Base-by-base conservation (phyloP, 2,797 vertebrate species). In the Typhlichthys eigenmanni region DNA sequence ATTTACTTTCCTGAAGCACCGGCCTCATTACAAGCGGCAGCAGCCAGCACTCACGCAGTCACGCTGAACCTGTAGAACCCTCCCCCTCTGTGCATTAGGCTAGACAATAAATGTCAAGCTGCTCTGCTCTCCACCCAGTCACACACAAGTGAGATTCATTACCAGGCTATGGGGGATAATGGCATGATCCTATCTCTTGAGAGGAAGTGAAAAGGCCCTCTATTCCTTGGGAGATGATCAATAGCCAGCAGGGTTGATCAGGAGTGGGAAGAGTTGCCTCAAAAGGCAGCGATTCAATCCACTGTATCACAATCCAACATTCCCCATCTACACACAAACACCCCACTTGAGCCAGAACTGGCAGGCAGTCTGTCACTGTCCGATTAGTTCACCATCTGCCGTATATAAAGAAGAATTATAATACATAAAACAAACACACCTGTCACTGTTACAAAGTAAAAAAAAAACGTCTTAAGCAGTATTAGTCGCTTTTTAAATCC, bases 81-180 rank as follows among this genome's bases (percentile, higher is more conserved):
- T 86, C 75, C 78, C 79, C 85, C 72, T 56, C 78, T 70, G 70
- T 75, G 71, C 85, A 85, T 89, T 86, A 89, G 82, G 81, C 85
- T 80, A 79, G 87, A 88, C 86, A 90, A 88, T 91, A 91, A 91
- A 92, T 91, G 88, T 90, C 91, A 92, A 89, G 86, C 79, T 79
- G 78, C 78, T 77, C 77, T 47, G 71, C 71, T 83, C 85, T 71
- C 83, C 82, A 83, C 65, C 79, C 82, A 16, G 34, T 79, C 80
- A 77, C 78, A 74, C 77, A 78, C 74, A 85, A 88, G 84, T 86
- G 78, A 88, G 84, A 92, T 90, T 91, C 88, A 92, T 92, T 91
- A 89, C 85, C 59, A 63, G 73, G 84, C 84, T 78, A 72, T 76
- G 69, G 78, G 38, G 84, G 76, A 85, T 87, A 88, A 87, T 83